phyloP scores from a whole-genome alignment of 1,140 invertebrate species.

The Solen grandis region DNA sequence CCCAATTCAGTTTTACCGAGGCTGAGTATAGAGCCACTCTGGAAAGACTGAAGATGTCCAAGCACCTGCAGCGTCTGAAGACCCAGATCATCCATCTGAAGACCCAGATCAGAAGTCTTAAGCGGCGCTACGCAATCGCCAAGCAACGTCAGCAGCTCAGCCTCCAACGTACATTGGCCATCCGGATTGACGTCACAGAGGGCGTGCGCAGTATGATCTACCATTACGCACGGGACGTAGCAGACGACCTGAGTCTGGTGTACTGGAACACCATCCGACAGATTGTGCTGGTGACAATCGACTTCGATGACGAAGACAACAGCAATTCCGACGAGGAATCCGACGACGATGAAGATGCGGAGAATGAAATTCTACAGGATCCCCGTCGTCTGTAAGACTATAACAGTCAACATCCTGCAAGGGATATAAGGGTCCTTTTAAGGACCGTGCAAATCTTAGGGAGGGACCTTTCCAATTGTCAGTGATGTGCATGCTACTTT shows the following conservation, averaged over 20 bases:
- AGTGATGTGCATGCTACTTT: background rate
- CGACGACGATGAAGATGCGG: conserved; percentile 8
- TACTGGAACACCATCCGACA: conserved; percentile 30
- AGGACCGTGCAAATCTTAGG: conserved; percentile 2
- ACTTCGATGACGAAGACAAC: conserved; percentile 48
- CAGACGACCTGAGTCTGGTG: conserved; percentile 39
- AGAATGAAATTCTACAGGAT: background rate
- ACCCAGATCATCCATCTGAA: conserved; percentile 36
- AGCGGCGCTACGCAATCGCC: conserved; percentile 15
- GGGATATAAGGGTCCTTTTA: conserved; percentile 19
- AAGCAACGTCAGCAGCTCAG: background rate
- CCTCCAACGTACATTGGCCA: conserved; percentile 21
- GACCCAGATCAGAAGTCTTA: conserved; percentile 21
- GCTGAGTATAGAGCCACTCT: background rate
- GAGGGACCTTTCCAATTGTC: background rate
- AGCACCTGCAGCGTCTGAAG: conserved; percentile 19
- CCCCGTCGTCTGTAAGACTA: background rate
- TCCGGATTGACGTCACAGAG: conserved; percentile 45
- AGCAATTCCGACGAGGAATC: conserved; percentile 23
- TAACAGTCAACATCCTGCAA: background rate
- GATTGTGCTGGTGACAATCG: conserved; percentile 22
- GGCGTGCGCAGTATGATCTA: conserved; percentile 43
- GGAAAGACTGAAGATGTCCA: background rate
- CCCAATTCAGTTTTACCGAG: too few relatives aligned
- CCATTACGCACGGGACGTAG: conserved; percentile 23